Conservation (phyloP, 2,888 invertebrate species). For the Carpatolechia fugitivella region DNA sequence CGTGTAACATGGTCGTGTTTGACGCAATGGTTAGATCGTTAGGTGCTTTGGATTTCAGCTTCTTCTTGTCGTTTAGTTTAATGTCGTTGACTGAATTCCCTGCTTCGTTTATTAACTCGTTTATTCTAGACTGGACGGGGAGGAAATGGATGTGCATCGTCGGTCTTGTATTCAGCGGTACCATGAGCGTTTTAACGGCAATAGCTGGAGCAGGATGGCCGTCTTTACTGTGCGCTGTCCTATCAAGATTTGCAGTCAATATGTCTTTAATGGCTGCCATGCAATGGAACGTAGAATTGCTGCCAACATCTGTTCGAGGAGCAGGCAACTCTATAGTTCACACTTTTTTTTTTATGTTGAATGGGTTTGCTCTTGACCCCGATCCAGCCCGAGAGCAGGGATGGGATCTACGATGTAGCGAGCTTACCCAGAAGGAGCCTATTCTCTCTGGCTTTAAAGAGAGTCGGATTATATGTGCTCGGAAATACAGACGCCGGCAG, state of each 20-base stretch:
- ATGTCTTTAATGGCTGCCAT: slow-evolving; percentile 45
- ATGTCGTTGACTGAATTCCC: slow-evolving; percentile 60
- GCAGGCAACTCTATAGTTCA: slow-evolving; percentile 51
- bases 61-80: slow-evolving; percentile 59
- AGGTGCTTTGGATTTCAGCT: slow-evolving; percentile 49
- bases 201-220: slow-evolving; percentile 44
- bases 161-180: slow-evolving; percentile 31
- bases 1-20: slow-evolving; percentile 46
- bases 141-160: slow-evolving; percentile 46
- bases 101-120: slow-evolving; percentile 46
- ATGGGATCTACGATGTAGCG: too few species aligned
- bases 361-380: too few species aligned
- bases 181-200: slow-evolving; percentile 47
- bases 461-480: too few species aligned
- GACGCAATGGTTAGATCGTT: slow-evolving; percentile 54
- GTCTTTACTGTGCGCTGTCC: slow-evolving; percentile 51
- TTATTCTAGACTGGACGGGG: slow-evolving; percentile 51
- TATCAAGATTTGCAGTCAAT: slow-evolving; percentile 54
- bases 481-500: too few species aligned
- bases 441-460: too few species aligned
- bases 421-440: too few species aligned
- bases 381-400: too few species aligned
- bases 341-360: too few species aligned
- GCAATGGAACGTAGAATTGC: slow-evolving; percentile 58
- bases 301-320: slow-evolving; percentile 57